phyloP scores from a whole-genome alignment of 2,113 vertebrate species.

The Seriola aureovittata region DNA sequence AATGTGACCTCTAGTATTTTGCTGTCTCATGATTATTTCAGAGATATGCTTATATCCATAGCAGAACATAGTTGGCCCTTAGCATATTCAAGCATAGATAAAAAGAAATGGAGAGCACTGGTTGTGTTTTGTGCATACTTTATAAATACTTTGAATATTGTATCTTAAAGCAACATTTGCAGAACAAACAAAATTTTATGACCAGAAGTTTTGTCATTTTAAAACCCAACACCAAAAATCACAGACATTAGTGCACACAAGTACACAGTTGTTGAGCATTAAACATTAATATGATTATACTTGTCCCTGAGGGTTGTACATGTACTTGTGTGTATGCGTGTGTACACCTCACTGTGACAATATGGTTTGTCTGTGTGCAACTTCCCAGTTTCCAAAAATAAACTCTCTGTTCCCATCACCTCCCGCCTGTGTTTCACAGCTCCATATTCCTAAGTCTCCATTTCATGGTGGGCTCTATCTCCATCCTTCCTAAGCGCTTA shows the following conservation, averaged over 20 bases:
- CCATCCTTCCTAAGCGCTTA: constrained; percentile 26
- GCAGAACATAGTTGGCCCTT: background rate
- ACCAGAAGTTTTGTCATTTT: background rate
- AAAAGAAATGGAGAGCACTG: background rate
- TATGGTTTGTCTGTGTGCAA: constrained; percentile 5
- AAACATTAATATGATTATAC: background rate
- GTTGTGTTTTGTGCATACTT: background rate
- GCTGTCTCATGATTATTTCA: background rate
- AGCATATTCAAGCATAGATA: background rate
- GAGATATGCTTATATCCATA: background rate
- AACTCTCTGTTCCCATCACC: background rate
- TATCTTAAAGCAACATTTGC: background rate
- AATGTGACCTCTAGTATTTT: background rate
- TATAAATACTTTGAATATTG: background rate
- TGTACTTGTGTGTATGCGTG: constrained; percentile 1
- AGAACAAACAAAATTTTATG: background rate
- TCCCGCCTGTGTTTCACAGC: background rate
- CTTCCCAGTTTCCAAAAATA: constrained; percentile 50
- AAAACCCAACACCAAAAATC: too few species aligned
- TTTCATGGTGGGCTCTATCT: constrained; percentile 54
- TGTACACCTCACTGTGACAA: constrained; percentile 4
- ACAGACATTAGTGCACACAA: background rate
- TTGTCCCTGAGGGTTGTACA: background rate
- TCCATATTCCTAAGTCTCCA: constrained; percentile 19
- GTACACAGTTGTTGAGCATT: background rate